A percentile compares a stretch with the other conserved stretches of the same genome.
Evolutionary conservation across 2,797 vertebrate species (phyloP).

Genomic region (Phataginus tricuspis): DNA sequence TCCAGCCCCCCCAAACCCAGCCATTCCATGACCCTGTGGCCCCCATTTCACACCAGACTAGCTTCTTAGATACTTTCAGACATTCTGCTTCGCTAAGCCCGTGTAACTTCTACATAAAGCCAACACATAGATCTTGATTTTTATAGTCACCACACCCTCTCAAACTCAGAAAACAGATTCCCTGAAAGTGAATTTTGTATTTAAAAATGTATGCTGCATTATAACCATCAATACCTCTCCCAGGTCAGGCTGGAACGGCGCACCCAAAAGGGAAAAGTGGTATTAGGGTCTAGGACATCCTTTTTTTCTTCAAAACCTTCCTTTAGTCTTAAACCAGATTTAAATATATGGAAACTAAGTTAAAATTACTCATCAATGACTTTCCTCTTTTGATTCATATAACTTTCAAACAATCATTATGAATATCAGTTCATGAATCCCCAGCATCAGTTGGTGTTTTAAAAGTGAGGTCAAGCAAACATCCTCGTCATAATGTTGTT

Average conservation of each 20-base stretch:
- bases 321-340: neutral
- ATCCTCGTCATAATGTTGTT: neutral
- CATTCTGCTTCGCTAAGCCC: neutral
- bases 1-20: neutral
- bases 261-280: neutral
- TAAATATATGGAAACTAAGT: neutral
- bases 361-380: neutral
- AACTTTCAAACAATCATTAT: neutral
- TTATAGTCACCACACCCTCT: neutral
- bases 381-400: neutral
- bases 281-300: neutral
- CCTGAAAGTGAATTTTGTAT: neutral
- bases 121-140: neutral
- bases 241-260: neutral
- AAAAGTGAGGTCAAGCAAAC: neutral
- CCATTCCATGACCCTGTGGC: neutral
- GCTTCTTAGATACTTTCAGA: neutral
- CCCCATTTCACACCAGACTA: neutral
- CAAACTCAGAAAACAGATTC: slow-evolving; percentile 31
- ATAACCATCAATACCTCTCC: neutral
- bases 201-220: neutral
- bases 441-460: neutral
- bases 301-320: neutral
- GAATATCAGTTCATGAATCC: neutral
- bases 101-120: neutral